phyloP scores from a whole-genome alignment of 2,888 invertebrate species.

The Cosmia trapezina region DNA sequence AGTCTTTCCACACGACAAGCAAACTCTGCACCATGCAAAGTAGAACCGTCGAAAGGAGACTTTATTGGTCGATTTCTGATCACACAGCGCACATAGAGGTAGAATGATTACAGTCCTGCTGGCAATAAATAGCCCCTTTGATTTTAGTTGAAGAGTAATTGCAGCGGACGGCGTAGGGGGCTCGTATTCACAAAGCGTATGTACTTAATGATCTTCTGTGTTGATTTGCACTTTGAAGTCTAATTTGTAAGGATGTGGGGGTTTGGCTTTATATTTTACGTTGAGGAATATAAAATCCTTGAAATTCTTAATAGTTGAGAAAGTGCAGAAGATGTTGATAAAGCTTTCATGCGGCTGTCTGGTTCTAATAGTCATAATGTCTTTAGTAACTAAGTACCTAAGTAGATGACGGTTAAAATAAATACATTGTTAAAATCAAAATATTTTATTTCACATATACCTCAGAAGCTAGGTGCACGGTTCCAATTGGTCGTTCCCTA shows the following conservation, averaged over 20 bases:
- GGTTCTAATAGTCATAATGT: not conserved
- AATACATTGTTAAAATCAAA: too few species aligned
- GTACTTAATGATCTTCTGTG: conserved; percentile 23
- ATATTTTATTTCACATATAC: too few species aligned
- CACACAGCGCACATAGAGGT: conserved; percentile 26
- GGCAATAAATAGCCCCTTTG: conserved; percentile 58
- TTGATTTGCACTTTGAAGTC: conserved; percentile 29
- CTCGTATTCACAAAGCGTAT: conserved; percentile 49
- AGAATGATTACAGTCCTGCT: conserved; percentile 48
- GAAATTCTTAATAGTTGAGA: not conserved
- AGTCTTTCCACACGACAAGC: not conserved
- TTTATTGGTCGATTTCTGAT: conserved; percentile 22
- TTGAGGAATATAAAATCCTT: not conserved
- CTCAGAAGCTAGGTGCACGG: too few species aligned
- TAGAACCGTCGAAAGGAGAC: conserved; percentile 3
- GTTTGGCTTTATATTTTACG: not conserved
- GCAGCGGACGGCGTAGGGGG: conserved; percentile 35
- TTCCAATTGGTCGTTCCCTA: too few species aligned
- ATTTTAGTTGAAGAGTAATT: conserved; percentile 62
- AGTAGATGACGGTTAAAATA: too few species aligned
- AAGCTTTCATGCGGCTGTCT: not conserved
- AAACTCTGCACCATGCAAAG: conserved; percentile 6
- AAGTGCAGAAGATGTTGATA: not conserved
- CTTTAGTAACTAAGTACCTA: too few species aligned
- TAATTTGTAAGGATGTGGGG: conserved; percentile 9